These are phyloP conservation scores for honey bee (Apis mellifera) DNA, from an alignment of 1,140 invertebrate genomes.

Conservation along the genomic window DNA sequence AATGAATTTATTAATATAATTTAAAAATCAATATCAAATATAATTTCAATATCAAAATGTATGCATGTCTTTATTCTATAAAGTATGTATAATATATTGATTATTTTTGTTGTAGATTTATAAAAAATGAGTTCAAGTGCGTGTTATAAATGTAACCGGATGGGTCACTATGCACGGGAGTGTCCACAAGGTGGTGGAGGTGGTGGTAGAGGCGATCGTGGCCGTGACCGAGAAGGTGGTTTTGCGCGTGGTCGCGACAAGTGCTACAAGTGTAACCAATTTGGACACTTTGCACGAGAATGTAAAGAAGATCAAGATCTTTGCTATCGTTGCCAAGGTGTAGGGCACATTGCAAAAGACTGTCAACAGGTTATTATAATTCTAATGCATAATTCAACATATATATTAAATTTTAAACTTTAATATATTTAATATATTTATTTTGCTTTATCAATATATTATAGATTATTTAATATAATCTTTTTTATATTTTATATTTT, in stretches of 20 bases:
- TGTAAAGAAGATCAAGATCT: conserved; percentile 93
- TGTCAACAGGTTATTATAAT: conserved; percentile 85
- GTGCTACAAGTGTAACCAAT: conserved; percentile 97
- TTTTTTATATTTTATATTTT: background rate
- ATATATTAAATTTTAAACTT: background rate
- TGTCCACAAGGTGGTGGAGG: conserved; percentile 87
- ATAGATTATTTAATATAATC: too few relatives aligned
- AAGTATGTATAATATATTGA: background rate
- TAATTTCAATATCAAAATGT: too few relatives aligned
- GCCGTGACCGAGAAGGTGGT: conserved; percentile 81
- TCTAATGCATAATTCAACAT: background rate
- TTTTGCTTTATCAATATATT: background rate
- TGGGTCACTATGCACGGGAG: conserved; percentile 93
- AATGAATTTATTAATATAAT: background rate
- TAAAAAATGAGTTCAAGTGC: conserved; percentile 83
- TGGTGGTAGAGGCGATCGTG: conserved; percentile 80
- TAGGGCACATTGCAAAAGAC: conserved; percentile 94
- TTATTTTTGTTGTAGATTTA: conserved; percentile 61
- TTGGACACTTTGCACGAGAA: conserved; percentile 95
- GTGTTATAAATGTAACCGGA: conserved; percentile 95
- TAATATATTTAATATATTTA: background rate
- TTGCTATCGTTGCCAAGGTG: conserved; percentile 92
- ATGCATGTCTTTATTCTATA: background rate
- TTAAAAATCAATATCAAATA: background rate
- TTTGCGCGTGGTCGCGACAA: conserved; percentile 87